Base-by-base conservation (phyloP, 1,140 invertebrate species). In the Psix sp. region DNA sequence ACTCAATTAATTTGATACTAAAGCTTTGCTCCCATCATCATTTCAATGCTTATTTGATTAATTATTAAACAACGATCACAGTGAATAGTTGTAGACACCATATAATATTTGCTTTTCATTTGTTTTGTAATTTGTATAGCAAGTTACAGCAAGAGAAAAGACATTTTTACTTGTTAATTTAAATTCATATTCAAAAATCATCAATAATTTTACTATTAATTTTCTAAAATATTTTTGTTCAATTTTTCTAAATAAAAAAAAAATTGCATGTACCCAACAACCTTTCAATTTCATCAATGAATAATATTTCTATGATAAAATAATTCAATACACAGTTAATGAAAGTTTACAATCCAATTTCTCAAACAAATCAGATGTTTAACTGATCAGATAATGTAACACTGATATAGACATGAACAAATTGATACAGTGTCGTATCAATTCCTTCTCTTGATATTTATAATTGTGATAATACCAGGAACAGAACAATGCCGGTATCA, bases 41-140 rank as follows among this genome's bases (percentile, higher is more conserved):
- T 66, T 66, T 24, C 6, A 48, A 57, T 14, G 35, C 11, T 20
- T 15, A 21, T 21, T 43, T 57, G 43, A 67, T 49, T 67, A 67
- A 57, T 29, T 42, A 57, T 31, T 24, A 45, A 45, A 57, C 17
- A 57, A 57, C 29, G 35, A 42, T 49, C 15, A 43, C 57, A 67
- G 57, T 57, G 42, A 11, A 11, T 49, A 38, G 14, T 4, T 20
- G 31, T 4, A n/a, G 35, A n/a, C n/a, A n/a, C n/a, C n/a, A n/a
- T n/a, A n/a, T n/a, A n/a, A n/a, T n/a, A n/a, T n/a, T n/a, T n/a
- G n/a, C n/a, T n/a, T n/a, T n/a, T n/a, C n/a, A n/a, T n/a, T n/a
- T n/a, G n/a, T n/a, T n/a, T n/a, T n/a, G n/a, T n/a, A n/a, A n/a
- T n/a, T n/a, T n/a, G n/a, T n/a, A n/a, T n/a, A n/a, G n/a, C n/a